Evolutionary conservation across 2,888 invertebrate species (phyloP).

Genomic region (Eucriotettix oculatus): DNA sequence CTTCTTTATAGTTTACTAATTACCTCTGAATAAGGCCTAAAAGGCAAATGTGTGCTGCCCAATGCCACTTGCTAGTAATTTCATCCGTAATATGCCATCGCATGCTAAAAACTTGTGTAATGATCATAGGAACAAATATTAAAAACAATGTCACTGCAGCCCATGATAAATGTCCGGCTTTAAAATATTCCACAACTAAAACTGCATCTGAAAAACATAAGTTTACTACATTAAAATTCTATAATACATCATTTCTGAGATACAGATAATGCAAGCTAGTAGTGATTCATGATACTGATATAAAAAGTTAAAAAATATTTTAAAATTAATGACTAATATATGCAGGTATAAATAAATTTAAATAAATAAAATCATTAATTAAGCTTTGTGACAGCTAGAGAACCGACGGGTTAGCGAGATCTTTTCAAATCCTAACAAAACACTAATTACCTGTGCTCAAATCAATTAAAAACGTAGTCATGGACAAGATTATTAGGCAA

Average conservation of each 20-base stretch:
- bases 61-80: slow-evolving; percentile 29
- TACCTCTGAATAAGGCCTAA: slow-evolving; percentile 41
- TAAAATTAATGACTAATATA: too few species aligned
- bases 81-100: slow-evolving; percentile 37
- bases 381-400: too few species aligned
- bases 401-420: background rate
- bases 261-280: too few species aligned
- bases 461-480: slow-evolving; percentile 39
- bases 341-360: too few species aligned
- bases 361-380: too few species aligned
- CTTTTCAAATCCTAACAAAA: slow-evolving; percentile 6
- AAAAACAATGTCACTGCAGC: slow-evolving; percentile 35
- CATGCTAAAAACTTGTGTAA: slow-evolving; percentile 41
- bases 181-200: slow-evolving; percentile 38
- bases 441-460: slow-evolving; percentile 36
- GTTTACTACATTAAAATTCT: background rate
- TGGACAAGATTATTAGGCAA: slow-evolving; percentile 36
- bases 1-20: background rate
- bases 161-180: slow-evolving; percentile 36
- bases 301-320: too few species aligned
- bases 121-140: slow-evolving; percentile 35
- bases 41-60: slow-evolving; percentile 36
- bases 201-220: slow-evolving; percentile 32
- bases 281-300: too few species aligned
- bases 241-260: too few species aligned